Evolutionary conservation across 2,113 vertebrate species (phyloP), one percentile per base, ranked within the genome.

Genomic region (Marmota monax): DNA sequence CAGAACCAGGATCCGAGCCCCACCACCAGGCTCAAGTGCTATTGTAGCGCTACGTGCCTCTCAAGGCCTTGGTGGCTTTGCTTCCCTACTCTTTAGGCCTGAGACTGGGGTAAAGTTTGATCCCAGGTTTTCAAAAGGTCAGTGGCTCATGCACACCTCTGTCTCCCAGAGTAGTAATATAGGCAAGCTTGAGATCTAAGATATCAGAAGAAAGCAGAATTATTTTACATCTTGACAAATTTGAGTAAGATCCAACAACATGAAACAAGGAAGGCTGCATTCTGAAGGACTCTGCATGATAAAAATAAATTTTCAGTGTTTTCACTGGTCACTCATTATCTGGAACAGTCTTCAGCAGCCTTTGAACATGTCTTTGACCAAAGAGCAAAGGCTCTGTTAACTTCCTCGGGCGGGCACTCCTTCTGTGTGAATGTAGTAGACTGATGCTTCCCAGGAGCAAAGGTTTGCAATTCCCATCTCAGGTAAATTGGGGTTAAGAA

Each of bases 191-290:
- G 94, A 65, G 74, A 72, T 14, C 11, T 84, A 58, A 76, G 74
- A 8, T 70, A 97, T 97, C 56, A 29, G 87, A 96, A 94, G 53
- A 7, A n/a, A 87, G 78, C 77, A 12, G 18, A 23, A 37, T 92
- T 16, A 8, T 69, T 39, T 6, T 39, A 32, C 12, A 79, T 94
- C 37, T 65, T 96, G 87, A 86, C 39, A 78, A 0, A 88, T 76
- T 73, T 87, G 61, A 29, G 0, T 58, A 22, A 78, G 16, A 91
- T 11, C 34, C 27, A 78, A 23, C 20, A 72, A 51, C 12, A 70
- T 11, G 23, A 5, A 53, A 53, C 39, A 78, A 39, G 32, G 63
- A 86, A 82, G 22, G n/a, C 37, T 88, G 37, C 53, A 0, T 91
- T 77, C 90, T 95, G 42, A 85, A 58, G 56, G 83, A 73, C 39